Evolutionary conservation across 2,113 vertebrate species (phyloP), one percentile per base, ranked within the genome.

Genomic region (Ibidorhyncha struthersii): DNA sequence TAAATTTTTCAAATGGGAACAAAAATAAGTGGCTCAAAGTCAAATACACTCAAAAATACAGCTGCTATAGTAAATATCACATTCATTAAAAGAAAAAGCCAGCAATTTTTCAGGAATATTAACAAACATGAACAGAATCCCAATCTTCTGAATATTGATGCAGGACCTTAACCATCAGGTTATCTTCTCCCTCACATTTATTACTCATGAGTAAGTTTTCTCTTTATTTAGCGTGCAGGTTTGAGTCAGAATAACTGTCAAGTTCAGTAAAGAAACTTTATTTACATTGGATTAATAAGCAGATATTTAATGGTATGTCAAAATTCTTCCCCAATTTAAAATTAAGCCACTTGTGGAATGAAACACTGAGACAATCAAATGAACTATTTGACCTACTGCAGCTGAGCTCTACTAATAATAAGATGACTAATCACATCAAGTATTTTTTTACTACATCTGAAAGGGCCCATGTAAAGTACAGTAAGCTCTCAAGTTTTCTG

Each of bases 371-470:
- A 52, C 36, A 82, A 56, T 40, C 19, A 83, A 87, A 53, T 3
- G 0, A 89, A 49, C 14, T 52, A 56, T 30, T 0, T 52, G 27
- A 90, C 23, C 23, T 45, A 66, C 27, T 66, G 38, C 43, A 80
- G 27, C 6, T 82, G 29, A 94, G 22, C 25, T 82, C 55, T 62
- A 55, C 7, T 17, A 74, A 47, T 16, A 76, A 34, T 20, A 70
- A 72, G 14, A 85, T 0, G 5, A 74, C 0, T 0, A 80, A 82
- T 5, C 8, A 19, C 29, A 62, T 20, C 0, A 36, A 86, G 6
- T 45, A 40, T 13, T 61, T 91, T 91, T 50, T 66, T 19, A 81
- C 29, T 36, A 23, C 8, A 32, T 61, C 43, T 91, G 19, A 79
- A 59, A 50, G 2, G 5, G 5, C 23, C 34, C n/a, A 36, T 2